phyloP scores from a whole-genome alignment of 2,113 vertebrate genomes.

The Cinclus mexicanus region DNA sequence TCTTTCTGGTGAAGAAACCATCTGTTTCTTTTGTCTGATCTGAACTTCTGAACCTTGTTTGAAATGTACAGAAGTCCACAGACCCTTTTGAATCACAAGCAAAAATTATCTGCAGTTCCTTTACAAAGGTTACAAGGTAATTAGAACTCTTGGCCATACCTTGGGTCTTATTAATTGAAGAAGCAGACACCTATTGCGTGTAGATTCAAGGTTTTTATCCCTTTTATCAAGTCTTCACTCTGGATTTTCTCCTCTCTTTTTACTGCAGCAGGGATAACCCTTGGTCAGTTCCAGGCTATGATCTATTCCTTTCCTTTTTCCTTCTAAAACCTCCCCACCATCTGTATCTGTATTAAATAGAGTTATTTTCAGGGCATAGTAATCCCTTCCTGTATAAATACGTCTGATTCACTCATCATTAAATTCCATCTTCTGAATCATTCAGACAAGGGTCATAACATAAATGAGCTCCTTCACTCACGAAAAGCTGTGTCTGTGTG shows the following conservation, averaged over 20 bases:
- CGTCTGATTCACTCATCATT: not conserved
- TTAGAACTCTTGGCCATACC: not conserved
- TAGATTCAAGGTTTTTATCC: not conserved
- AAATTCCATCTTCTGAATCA: not conserved
- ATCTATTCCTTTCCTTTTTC: not conserved
- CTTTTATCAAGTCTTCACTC: not conserved
- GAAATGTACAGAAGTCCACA: not conserved
- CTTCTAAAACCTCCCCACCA: not conserved
- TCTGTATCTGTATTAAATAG: not conserved
- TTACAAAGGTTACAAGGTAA: not conserved
- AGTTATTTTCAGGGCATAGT: not conserved
- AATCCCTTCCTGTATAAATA: not conserved
- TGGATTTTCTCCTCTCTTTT: not conserved
- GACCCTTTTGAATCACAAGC: not conserved
- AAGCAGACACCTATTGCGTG: not conserved
- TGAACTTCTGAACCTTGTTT: not conserved
- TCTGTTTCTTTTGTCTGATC: not conserved
- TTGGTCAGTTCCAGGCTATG: not conserved
- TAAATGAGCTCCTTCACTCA: not conserved
- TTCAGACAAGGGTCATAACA: not conserved
- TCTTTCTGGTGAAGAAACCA: not conserved
- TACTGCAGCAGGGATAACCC: not conserved
- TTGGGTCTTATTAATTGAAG: not conserved
- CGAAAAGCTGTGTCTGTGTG: not conserved
- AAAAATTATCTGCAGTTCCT: not conserved